Percentiles rank a stretch among this genome's conserved stretches.
phyloP scores from a whole-genome alignment of 1,140 invertebrate genomes.

The Brachystomella parvula region DNA sequence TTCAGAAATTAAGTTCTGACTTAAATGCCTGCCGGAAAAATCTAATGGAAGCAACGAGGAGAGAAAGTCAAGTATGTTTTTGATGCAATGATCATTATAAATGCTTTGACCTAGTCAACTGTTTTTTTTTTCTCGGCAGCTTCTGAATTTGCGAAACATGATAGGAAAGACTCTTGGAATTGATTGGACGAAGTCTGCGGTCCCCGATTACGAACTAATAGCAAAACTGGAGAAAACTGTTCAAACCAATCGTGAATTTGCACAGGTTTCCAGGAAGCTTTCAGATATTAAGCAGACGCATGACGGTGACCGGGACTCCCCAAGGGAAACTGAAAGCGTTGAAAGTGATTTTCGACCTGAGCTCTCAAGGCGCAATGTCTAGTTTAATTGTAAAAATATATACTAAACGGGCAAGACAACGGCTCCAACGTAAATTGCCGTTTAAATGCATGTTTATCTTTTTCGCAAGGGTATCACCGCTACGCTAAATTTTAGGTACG shows the following conservation, averaged over 20 bases:
- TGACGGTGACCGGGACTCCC: background rate
- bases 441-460: background rate
- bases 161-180: slow-evolving; percentile 58
- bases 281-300: slow-evolving; percentile 35
- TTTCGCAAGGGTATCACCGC: too few species aligned
- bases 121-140: slow-evolving; percentile 38
- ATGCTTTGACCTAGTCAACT: background rate
- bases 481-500: too few species aligned
- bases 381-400: background rate
- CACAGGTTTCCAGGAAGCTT: slow-evolving; percentile 54
- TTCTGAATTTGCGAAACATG: slow-evolving; percentile 61
- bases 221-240: slow-evolving; percentile 64
- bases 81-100: slow-evolving; percentile 3
- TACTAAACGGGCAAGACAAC: too few species aligned
- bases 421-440: background rate
- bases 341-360: slow-evolving; percentile 13
- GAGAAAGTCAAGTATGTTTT: slow-evolving; percentile 61
- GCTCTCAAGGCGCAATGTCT: slow-evolving; percentile 12
- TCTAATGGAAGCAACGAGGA: slow-evolving; percentile 59
- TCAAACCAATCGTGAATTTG: slow-evolving; percentile 67
- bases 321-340: slow-evolving; percentile 15
- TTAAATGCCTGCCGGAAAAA: slow-evolving; percentile 60
- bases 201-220: slow-evolving; percentile 67
- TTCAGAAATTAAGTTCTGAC: slow-evolving; percentile 60
- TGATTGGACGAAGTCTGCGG: slow-evolving; percentile 48